These are phyloP conservation scores for Spodoptera picta DNA, from an alignment of 2,888 invertebrate species.

Conservation along the genomic window DNA sequence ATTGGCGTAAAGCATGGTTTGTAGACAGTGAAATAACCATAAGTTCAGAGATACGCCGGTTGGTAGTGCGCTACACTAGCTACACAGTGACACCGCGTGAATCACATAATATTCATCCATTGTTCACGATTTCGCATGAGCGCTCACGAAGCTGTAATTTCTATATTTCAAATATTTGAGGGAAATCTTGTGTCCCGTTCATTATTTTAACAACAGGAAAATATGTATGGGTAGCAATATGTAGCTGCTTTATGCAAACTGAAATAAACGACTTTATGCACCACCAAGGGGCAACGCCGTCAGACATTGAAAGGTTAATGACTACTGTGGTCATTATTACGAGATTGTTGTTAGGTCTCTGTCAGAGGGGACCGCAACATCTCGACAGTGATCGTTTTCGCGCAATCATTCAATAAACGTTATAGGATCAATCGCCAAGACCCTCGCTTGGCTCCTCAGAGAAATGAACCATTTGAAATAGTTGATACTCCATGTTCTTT, in stretches of 20 bases:
- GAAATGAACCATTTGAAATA: conserved; percentile 79
- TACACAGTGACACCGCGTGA: conserved; percentile 70
- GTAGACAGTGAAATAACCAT: conserved; percentile 63
- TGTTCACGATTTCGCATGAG: conserved; percentile 68
- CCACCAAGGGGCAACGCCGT: conserved; percentile 43
- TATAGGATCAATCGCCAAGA: conserved; percentile 85
- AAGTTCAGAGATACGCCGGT: conserved; percentile 60
- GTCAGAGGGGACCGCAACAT: conserved; percentile 77
- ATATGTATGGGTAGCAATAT: conserved; percentile 12
- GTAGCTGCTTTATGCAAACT: conserved; percentile 35
- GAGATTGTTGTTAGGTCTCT: conserved; percentile 71
- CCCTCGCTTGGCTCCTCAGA: conserved; percentile 81
- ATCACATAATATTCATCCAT: conserved; percentile 69
- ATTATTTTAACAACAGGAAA: conserved; percentile 43
- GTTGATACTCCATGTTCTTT: conserved; percentile 34
- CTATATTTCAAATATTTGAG: conserved; percentile 43
- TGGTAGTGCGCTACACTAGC: conserved; percentile 44
- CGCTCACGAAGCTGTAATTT: conserved; percentile 38
- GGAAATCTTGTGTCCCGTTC: conserved; percentile 38
- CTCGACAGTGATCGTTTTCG: conserved; percentile 81
- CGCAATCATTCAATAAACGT: conserved; percentile 88
- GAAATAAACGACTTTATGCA: conserved; percentile 49
- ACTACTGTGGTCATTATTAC: conserved; percentile 73
- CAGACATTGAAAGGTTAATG: conserved; percentile 76
- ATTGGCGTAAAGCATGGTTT: conserved; percentile 40